phyloP scores from a whole-genome alignment of 2,113 vertebrate genomes.

The Empidonax alnorum region DNA sequence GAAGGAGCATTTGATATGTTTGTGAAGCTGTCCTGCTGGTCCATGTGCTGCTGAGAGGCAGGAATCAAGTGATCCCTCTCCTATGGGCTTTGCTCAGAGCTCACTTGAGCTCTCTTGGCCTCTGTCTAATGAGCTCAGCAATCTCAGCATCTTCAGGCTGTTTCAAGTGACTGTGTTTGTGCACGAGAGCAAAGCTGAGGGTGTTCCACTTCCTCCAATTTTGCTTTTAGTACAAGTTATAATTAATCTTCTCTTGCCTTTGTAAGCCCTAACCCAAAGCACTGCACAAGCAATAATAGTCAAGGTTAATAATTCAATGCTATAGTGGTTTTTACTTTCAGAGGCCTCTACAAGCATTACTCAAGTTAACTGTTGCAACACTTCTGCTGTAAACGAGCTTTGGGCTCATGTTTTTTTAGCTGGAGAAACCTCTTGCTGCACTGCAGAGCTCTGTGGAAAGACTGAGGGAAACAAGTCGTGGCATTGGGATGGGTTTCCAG shows the following conservation, averaged over 20 bases:
- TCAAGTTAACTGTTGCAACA: background rate
- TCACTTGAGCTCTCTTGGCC: background rate
- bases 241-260: background rate
- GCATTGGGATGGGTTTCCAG: background rate
- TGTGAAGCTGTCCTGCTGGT: background rate
- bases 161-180: background rate
- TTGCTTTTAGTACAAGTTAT: background rate
- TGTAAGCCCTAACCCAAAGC: background rate
- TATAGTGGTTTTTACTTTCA: background rate
- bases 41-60: background rate
- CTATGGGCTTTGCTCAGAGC: background rate
- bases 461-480: background rate
- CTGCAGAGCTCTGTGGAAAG: background rate
- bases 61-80: background rate
- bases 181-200: background rate
- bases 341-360: background rate
- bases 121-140: background rate
- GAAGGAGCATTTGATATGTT: background rate
- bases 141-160: background rate
- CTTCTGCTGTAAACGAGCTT: background rate
- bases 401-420: background rate
- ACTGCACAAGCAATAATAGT: background rate
- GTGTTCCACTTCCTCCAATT: background rate
- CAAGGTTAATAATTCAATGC: background rate
- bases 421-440: background rate